Evolutionary conservation across 2,797 vertebrate genomes (phyloP).

Genomic region (Corythornis leucogaster): DNA sequence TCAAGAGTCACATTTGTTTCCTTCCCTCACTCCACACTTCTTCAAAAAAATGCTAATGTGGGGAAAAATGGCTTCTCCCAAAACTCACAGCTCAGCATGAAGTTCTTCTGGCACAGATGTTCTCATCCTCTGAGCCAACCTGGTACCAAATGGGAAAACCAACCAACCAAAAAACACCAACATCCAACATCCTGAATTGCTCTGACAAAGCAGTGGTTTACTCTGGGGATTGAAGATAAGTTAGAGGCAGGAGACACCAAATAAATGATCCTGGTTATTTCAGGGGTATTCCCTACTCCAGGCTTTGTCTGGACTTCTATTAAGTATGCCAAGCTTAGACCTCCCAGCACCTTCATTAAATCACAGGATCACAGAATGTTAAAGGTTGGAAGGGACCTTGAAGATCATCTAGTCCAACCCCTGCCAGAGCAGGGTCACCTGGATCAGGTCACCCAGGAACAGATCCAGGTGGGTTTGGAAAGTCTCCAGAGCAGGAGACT

Average conservation of each 20-base stretch:
- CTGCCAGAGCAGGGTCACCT: too few relatives aligned
- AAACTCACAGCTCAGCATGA: conserved; percentile 39
- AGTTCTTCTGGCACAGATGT: conserved; percentile 53
- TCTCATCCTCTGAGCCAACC: conserved; percentile 23
- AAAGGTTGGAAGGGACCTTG: too few relatives aligned
- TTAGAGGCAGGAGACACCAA: background rate
- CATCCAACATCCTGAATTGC: background rate
- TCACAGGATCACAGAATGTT: background rate
- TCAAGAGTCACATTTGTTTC: conserved; percentile 66
- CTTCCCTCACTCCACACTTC: conserved; percentile 27
- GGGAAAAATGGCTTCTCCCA: conserved; percentile 16
- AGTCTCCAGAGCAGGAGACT: too few relatives aligned
- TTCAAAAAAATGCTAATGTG: conserved; percentile 63
- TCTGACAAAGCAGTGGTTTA: background rate
- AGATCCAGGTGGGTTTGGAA: too few relatives aligned
- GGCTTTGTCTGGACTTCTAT: background rate
- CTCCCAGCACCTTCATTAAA: background rate
- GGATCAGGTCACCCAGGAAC: too few relatives aligned
- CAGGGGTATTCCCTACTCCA: background rate
- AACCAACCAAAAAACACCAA: background rate
- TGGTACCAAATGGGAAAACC: background rate
- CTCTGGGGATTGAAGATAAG: background rate
- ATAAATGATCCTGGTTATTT: background rate
- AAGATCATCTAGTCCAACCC: too few relatives aligned
- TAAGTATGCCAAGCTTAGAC: background rate